Evolutionary conservation across 2,113 vertebrate species (phyloP).

Genomic region (Astur gentilis): DNA sequence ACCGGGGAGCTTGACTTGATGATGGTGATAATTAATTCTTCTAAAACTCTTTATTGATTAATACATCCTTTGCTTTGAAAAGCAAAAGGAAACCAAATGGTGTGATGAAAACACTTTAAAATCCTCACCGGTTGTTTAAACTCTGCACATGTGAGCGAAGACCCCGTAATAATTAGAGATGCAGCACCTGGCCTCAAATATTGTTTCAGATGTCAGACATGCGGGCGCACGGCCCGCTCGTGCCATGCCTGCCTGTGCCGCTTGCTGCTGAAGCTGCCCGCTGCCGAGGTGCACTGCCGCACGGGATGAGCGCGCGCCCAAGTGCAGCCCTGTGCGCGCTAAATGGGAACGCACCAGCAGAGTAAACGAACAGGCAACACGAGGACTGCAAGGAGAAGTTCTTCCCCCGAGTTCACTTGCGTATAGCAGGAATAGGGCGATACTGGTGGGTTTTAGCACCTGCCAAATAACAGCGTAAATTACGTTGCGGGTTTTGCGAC

Average conservation of each 20-base stretch:
- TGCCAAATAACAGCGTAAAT: not conserved
- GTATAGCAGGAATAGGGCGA: not conserved
- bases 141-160: not conserved
- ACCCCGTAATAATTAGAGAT: conserved; percentile 24
- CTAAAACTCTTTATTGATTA: conserved; percentile 71
- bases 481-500: not conserved
- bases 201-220: not conserved
- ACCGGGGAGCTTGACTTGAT: conserved; percentile 49
- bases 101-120: not conserved
- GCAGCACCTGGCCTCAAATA: conserved; percentile 33
- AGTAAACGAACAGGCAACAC: fast-evolving
- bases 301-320: fast-evolving
- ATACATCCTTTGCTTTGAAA: conserved; percentile 58
- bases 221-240: not conserved
- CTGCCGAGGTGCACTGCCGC: not conserved
- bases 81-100: not conserved
- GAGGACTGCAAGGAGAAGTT: fast-evolving
- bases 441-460: not conserved
- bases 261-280: not conserved
- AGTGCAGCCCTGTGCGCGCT: not conserved
- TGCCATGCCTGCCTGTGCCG: not conserved
- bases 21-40: conserved; percentile 72
- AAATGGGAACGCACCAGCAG: not conserved
- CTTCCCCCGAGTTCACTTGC: not conserved
- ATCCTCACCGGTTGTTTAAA: conserved; percentile 45